Evolutionary conservation across 2,797 vertebrate species (phyloP), one percentile per base, ranked within the genome.

Genomic region (Macropus fuliginosus): DNA sequence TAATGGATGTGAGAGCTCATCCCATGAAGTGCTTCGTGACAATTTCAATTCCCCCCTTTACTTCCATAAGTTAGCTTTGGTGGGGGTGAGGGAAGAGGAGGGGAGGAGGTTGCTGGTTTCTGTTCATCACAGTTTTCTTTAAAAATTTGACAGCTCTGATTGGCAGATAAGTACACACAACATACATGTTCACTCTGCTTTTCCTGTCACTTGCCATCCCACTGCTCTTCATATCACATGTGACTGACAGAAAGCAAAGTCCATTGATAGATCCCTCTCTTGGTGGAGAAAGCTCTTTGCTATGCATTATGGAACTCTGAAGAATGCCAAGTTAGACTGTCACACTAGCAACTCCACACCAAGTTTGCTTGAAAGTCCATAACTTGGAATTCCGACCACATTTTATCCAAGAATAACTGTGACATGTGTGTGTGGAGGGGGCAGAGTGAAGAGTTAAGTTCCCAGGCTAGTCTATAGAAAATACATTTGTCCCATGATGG

Each of bases 371-470:
- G 28, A 24, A 46, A 66, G 52, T 40, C 46, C 55, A 54, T 46
- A 27, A 55, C 55, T 92, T 66, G 29, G 56, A 93, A 52, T 31
- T 92, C 18, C 4, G 89, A 34, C 5, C 27, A 54, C 56, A 4
- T 90, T 89, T 97, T 92, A 96, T 92, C 90, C 28, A 9, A 94
- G 95, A 94, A 94, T 50, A 66, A 18, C 90, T 54, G 62, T 2
- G 24, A 24, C 0, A 10, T 3, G 1, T 2, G 24, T 56, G 56
- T 56, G 27, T 5, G 56, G 56, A 9, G 27, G 5, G 4, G 2
- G 10, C 46, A 31, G 31, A 87, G 40, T 11, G 74, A 87, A 9
- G 9, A 81, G 8, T 81, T 40, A 81, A n/a, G 14, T 74, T n/a
- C 62, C 62, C 34, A 74, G 66, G 66, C n/a, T 81, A 24, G n/a